Conservation (phyloP, 2,797 vertebrate genomes). For the Arrhamphus sclerolepis region DNA sequence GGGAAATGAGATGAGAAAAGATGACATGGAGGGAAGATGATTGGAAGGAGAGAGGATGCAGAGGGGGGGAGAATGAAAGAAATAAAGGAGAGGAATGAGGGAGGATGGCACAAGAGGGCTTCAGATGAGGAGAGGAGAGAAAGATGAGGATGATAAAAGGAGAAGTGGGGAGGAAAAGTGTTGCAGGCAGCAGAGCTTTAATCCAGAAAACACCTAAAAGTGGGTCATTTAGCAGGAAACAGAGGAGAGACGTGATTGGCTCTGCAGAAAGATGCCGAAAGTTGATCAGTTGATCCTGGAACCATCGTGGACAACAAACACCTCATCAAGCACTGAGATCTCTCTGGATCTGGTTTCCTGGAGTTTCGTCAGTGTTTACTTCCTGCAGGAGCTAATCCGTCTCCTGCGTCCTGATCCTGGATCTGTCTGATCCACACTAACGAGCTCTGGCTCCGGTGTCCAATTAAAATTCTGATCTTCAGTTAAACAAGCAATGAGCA, state of each 20-base stretch:
- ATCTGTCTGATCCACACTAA: constrained; percentile 14
- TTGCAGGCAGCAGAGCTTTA: too few relatives aligned
- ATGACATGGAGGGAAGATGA: too few relatives aligned
- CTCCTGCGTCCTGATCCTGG: neutral
- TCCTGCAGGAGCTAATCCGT: neutral
- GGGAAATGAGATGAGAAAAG: too few relatives aligned
- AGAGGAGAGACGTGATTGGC: neutral
- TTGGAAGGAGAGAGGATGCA: too few relatives aligned
- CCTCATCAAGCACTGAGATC: too few relatives aligned
- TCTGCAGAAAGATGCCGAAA: neutral
- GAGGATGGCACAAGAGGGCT: neutral
- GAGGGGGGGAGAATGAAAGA: neutral
- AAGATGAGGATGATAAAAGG: neutral
- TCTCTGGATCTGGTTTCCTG: constrained; percentile 7
- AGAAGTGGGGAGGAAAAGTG: neutral
- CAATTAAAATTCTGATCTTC: constrained; percentile 6
- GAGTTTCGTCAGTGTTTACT: constrained; percentile 4
- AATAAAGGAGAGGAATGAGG: neutral
- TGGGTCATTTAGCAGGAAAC: neutral
- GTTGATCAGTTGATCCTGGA: too few relatives aligned
- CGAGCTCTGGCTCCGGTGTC: constrained; percentile 15
- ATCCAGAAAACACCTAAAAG: neutral
- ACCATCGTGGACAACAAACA: too few relatives aligned
- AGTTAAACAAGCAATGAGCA: neutral
- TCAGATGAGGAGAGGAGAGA: neutral